Conservation (phyloP, 2,888 invertebrate genomes). For the Drosophila lacicola region DNA sequence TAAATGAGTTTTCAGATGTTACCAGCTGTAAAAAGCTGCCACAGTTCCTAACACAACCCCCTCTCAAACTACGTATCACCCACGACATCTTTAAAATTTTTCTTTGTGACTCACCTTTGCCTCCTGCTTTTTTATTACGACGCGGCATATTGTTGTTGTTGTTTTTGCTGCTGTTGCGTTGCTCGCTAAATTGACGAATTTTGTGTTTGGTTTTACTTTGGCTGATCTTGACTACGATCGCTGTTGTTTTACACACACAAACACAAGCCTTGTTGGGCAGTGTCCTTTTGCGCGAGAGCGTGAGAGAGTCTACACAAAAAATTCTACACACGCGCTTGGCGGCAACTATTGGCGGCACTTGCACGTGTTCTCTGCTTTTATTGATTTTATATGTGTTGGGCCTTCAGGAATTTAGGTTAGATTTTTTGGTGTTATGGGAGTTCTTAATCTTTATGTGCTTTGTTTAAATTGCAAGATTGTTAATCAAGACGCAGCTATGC, state of each 20-base stretch:
- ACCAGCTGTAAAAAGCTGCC: constrained; percentile 9
- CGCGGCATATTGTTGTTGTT: constrained; percentile 80
- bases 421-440: constrained; percentile 16
- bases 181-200: constrained; percentile 31
- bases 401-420: constrained; percentile 68
- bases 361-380: constrained; percentile 66
- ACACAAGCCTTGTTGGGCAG: constrained; percentile 40
- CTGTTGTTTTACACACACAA: constrained; percentile 16
- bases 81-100: constrained; percentile 1
- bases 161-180: constrained; percentile 49
- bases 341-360: constrained; percentile 68
- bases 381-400: constrained; percentile 58
- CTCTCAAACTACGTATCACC: constrained; percentile 2
- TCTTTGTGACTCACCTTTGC: constrained; percentile 82
- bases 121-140: constrained; percentile 83
- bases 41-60: constrained; percentile 14
- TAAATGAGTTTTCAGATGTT: constrained; percentile 17
- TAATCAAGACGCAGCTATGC: constrained; percentile 85
- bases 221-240: constrained; percentile 20
- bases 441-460: constrained; percentile 21
- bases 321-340: constrained; percentile 67
- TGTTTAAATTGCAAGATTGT: constrained; percentile 33
- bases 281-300: constrained; percentile 62
- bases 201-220: constrained; percentile 36
- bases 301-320: constrained; percentile 53